A percentile compares a stretch with the other conserved stretches of the same genome.
phyloP scores from a whole-genome alignment of 2,113 vertebrate species.

The Elephas maximus region DNA sequence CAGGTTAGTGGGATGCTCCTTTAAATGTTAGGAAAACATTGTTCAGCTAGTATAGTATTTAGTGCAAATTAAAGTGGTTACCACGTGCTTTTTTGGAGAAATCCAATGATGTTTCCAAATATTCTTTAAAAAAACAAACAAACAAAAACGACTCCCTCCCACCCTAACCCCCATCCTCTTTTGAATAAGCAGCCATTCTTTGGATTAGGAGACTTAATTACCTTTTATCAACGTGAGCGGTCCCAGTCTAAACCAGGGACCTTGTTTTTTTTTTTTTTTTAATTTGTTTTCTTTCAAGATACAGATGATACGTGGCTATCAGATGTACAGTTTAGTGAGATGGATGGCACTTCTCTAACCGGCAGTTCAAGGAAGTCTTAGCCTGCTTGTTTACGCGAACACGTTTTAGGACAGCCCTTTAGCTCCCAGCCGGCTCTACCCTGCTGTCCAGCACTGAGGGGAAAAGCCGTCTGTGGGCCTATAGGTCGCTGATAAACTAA shows the following conservation, averaged over 20 bases:
- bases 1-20: background rate
- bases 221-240: constrained; percentile 51
- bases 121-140: background rate
- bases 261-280: constrained; percentile 80
- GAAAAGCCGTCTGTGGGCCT: constrained; percentile 84
- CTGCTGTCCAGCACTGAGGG: constrained; percentile 81
- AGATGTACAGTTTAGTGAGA: constrained; percentile 90
- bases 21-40: constrained; percentile 3
- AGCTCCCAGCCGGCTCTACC: constrained; percentile 84
- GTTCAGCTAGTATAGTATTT: background rate
- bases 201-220: background rate
- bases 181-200: background rate
- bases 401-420: constrained; percentile 90
- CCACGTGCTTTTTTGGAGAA: background rate
- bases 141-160: background rate
- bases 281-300: constrained; percentile 90
- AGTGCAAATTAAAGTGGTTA: background rate
- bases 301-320: constrained; percentile 76
- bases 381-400: constrained; percentile 88
- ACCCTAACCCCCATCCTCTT: background rate
- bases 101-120: background rate
- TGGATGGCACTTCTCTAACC: constrained; percentile 86
- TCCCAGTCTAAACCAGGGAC: constrained; percentile 44
- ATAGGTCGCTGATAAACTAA: constrained; percentile 89
- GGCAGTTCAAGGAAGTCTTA: constrained; percentile 90